Base-by-base conservation (phyloP, 2,797 vertebrate species). In the Sphenodon punctatus region DNA sequence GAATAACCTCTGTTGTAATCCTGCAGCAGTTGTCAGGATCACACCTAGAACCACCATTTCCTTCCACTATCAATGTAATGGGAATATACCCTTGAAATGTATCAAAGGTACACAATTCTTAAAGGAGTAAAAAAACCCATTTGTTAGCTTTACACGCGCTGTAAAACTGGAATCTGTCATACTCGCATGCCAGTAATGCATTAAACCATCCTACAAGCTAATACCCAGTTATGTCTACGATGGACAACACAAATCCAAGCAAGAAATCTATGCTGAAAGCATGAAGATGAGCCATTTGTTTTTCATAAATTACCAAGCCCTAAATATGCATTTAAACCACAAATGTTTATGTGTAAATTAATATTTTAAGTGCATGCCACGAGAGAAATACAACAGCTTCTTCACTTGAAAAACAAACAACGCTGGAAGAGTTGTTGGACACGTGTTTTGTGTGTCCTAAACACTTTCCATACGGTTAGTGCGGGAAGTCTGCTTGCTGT, bases 401-500 rank as follows among this genome's bases (percentile, higher is more conserved):
- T 65, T 42, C 56, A 59, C 20, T 25, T 59, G 55, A 42, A 71
- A 88, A 7, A 79, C 6, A 75, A 87, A 74, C 30, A 42, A 46
- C 0, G 0, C 41, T 3, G 19, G 70, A 49, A 9, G 42, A 72
- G 43, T 12, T 49, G 36, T 27, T 1, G 11, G 61, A 55, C 1
- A n/a, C 8, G 3, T 38, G 34, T 55, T 51, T n/a, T 3, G 2
- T n/a, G 41, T 1, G 48, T 49, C 49, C 53, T 22, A 48, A 16
- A 20, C 51, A 23, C 63, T 19, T 4, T 36, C 67, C 20, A 41
- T 77, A 25, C 0, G 5, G 70, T 11, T 53, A 79, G 78, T 76
- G 45, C 49, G 15, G 1, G 3, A 60, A 42, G 86, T 77, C 92
- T 80, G 91, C 87, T 86, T 67, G 68, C 83, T 61, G 61, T 89